Evolutionary conservation across 1,140 invertebrate genomes (phyloP), one percentile per base, ranked within the genome.

Genomic region (Charaxes varanes): DNA sequence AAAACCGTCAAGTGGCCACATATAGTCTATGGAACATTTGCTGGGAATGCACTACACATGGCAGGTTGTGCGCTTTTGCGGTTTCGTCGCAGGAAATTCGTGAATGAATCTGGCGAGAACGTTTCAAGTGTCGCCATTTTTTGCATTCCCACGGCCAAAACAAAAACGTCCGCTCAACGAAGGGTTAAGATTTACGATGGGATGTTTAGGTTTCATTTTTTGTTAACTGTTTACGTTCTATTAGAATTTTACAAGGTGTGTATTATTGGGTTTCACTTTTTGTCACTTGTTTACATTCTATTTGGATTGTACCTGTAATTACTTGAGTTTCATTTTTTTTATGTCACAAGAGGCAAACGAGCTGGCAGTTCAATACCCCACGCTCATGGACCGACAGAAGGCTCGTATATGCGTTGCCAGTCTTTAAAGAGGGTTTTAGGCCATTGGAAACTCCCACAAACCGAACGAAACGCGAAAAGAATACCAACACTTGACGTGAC

Each of bases 81-180:
- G 64, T 69, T 77, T 78, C 73, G 41, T 68, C 53, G 64, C 73
- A 67, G 72, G 73, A 78, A 61, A 77, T 72, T 77, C 52, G 50
- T 74, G 55, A 73, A 78, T 78, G 71, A 68, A 73, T 65, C 65
- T 54, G 48, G 47, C 48, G 61, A 42, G 46, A 43, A 46, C 49
- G 34, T 37, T 60, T 53, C 44, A 54, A 54, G 57, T 54, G 46
- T 47, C 45, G 40, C 30, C 18, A 14, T 40, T 78, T 79, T 78
- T 79, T 76, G 65, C 69, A 74, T 78, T 81, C 77, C 70, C 77
- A 81, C 77, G 73, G 32, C 58, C 22, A 24, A 30, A 27, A 13
- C 32, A 22, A 11, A 34, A 34, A 34, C 18, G 1, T 13, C 10
- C 12, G 19, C 8, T 31, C 52, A 62, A 40, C 54, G 48, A 65